A percentile compares a stretch with the other conserved stretches of the same genome.
Conservation (phyloP, 2,797 vertebrate genomes). For the Enteromius thamalakanensis region DNA sequence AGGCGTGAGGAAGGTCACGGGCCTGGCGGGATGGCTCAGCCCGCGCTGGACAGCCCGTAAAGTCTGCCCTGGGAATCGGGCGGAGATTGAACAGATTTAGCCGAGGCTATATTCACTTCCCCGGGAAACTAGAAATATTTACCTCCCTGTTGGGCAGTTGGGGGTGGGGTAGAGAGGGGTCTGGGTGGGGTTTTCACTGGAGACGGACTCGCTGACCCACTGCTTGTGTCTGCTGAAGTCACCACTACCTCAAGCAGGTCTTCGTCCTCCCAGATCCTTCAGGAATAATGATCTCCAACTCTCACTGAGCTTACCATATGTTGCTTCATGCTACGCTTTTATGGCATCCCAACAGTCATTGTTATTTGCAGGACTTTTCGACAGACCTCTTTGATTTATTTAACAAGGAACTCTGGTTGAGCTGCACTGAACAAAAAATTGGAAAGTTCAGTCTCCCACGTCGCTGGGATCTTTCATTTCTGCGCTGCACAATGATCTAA, state of each 20-base stretch:
- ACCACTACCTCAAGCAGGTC: neutral
- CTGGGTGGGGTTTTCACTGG: constrained; percentile 6
- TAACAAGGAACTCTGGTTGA: constrained; percentile 24
- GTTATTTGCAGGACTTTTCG: constrained; percentile 11
- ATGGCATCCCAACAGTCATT: constrained; percentile 6
- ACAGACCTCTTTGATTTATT: constrained; percentile 24
- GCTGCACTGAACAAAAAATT: neutral
- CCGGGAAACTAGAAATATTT: constrained; percentile 61
- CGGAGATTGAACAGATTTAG: constrained; percentile 59
- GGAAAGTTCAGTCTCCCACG: constrained; percentile 21
- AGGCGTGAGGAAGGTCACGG: constrained; percentile 39
- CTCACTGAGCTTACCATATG: neutral
- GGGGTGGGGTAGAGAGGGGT: constrained; percentile 36
- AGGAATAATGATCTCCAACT: constrained; percentile 24
- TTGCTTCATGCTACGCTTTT: constrained; percentile 13
- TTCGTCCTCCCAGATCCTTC: neutral
- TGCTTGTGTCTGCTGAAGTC: constrained; percentile 13
- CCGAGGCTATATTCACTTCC: constrained; percentile 62
- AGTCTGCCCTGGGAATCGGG: constrained; percentile 53
- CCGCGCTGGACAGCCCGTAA: constrained; percentile 32
- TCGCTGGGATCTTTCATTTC: neutral
- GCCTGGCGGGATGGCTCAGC: constrained; percentile 32
- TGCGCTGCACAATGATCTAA: neutral
- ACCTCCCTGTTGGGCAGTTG: constrained; percentile 56
- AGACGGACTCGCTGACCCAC: constrained; percentile 33